These are phyloP conservation scores for Anhinga anhinga DNA, from an alignment of 2,113 vertebrate genomes.

Conservation along the genomic window DNA sequence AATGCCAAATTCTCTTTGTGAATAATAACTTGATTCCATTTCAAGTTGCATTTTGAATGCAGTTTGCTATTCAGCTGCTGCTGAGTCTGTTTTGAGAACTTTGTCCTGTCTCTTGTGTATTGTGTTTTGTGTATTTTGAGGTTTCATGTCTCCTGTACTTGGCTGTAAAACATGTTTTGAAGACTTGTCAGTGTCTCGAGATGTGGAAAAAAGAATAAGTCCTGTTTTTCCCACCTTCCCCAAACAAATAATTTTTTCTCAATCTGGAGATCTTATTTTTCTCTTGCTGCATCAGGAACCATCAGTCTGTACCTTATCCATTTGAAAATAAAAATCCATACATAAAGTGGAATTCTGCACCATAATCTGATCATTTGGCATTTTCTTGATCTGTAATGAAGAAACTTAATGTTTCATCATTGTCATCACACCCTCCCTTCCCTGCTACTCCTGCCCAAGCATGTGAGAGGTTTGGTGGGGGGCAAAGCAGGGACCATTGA, in stretches of 20 bases:
- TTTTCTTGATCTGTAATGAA: slow-evolving; percentile 13
- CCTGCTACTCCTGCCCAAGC: background rate
- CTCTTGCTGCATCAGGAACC: background rate
- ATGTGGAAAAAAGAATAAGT: background rate
- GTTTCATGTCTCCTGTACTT: background rate
- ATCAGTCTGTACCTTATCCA: background rate
- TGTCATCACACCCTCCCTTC: background rate
- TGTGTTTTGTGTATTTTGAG: background rate
- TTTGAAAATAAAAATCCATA: background rate
- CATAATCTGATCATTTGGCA: background rate
- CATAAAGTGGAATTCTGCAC: background rate
- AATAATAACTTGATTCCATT: background rate
- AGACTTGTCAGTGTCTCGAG: background rate
- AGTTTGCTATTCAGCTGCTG: background rate
- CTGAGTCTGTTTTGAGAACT: background rate
- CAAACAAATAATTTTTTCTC: background rate
- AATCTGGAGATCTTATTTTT: background rate
- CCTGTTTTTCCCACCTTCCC: background rate
- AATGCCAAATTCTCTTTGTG: background rate
- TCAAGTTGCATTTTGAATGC: background rate
- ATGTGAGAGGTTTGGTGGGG: background rate
- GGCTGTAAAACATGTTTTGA: background rate
- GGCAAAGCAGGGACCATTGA: background rate
- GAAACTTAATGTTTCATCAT: background rate
- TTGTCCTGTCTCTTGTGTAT: background rate